Percentiles rank a stretch among this genome's conserved stretches.
phyloP scores from a whole-genome alignment of 2,113 vertebrate genomes.

The Marcusenius ussheri region DNA sequence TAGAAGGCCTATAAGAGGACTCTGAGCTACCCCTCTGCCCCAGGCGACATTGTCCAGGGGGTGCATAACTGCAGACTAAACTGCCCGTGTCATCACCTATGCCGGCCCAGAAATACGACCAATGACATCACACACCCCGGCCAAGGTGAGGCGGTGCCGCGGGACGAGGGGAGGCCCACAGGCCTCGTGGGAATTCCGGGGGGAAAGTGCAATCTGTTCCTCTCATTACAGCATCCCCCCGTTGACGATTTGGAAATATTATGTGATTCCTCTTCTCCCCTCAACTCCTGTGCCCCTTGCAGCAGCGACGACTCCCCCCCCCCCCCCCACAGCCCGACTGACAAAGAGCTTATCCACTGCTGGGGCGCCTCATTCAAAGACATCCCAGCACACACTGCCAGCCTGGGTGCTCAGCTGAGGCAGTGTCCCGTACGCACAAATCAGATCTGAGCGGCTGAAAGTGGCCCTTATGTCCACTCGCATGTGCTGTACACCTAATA shows the following conservation, averaged over 20 bases:
- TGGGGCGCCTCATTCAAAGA: neutral
- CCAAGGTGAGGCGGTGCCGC: constrained; percentile 42
- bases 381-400: neutral
- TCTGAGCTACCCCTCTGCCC: constrained; percentile 44
- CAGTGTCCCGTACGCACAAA: neutral
- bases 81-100: constrained; percentile 79
- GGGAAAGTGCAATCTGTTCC: constrained; percentile 60
- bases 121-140: constrained; percentile 59
- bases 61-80: constrained; percentile 84
- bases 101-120: constrained; percentile 73
- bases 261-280: constrained; percentile 62
- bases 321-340: constrained; percentile 22
- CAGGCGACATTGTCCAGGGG: constrained; percentile 56
- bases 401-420: neutral
- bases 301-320: neutral
- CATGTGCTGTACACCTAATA: neutral
- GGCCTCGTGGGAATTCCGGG: constrained; percentile 52
- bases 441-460: neutral
- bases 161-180: constrained; percentile 29
- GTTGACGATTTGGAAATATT: constrained; percentile 72
- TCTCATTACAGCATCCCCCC: constrained; percentile 69
- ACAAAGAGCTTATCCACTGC: constrained; percentile 8
- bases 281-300: constrained; percentile 59
- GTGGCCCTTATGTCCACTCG: neutral
- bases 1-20: constrained; percentile 64